Evolutionary conservation across 1,140 invertebrate genomes (phyloP).

Genomic region (Anoplolepis gracilipes): DNA sequence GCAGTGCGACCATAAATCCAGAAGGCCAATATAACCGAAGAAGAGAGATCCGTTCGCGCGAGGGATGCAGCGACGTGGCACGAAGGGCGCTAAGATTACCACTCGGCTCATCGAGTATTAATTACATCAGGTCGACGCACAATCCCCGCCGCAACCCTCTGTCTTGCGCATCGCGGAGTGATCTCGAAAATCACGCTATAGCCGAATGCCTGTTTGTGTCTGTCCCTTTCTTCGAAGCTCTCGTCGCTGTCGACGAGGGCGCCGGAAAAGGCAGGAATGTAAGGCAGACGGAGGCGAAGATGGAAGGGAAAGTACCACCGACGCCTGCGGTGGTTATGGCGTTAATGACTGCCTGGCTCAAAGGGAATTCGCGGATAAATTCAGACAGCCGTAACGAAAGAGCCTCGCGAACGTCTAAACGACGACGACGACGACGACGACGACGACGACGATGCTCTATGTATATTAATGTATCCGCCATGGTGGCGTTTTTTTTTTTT

Average conservation of each 20-base stretch:
- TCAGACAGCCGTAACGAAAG: conserved; percentile 66
- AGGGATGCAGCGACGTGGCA: not conserved
- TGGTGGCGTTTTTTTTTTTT: conserved; percentile 33
- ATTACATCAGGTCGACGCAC: conserved; percentile 69
- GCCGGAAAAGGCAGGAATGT: conserved; percentile 14
- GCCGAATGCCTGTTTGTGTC: not conserved
- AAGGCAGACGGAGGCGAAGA: conserved; percentile 20
- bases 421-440: conserved; percentile 44
- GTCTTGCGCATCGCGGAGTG: conserved; percentile 39
- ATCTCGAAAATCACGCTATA: conserved; percentile 31
- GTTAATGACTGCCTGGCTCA: conserved; percentile 76
- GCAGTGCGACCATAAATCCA: conserved; percentile 37
- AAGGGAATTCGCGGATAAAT: conserved; percentile 77
- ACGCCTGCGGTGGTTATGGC: conserved; percentile 70
- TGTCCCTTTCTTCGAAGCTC: conserved; percentile 14
- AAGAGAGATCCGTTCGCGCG: conserved; percentile 33
- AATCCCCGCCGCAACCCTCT: conserved; percentile 59
- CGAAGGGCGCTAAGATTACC: conserved; percentile 68
- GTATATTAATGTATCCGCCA: conserved; percentile 57
- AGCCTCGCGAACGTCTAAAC: conserved; percentile 30
- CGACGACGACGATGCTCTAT: conserved; percentile 56
- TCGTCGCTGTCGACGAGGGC: conserved; percentile 13
- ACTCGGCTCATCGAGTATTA: conserved; percentile 75
- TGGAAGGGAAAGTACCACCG: conserved; percentile 63
- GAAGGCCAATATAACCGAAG: conserved; percentile 47